Evolutionary conservation across 2,797 vertebrate genomes (phyloP).

Genomic region (Simalia tracyae): DNA sequence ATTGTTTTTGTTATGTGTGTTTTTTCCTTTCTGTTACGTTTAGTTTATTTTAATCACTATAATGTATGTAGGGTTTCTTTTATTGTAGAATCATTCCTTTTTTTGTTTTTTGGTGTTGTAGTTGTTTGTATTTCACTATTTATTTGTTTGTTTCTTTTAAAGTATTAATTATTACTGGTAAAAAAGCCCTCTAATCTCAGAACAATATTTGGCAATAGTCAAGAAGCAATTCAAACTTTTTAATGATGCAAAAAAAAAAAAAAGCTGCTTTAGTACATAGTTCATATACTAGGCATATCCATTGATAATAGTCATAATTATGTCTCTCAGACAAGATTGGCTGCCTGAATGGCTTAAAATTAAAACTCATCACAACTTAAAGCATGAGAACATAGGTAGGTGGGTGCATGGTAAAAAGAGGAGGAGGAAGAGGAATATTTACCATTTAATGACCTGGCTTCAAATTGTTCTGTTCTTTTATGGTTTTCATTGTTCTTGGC

Average conservation of each 20-base stretch:
- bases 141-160: background rate
- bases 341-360: background rate
- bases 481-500: background rate
- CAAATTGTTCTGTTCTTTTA: background rate
- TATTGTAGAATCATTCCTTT: background rate
- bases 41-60: background rate
- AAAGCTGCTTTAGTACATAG: background rate
- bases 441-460: background rate
- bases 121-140: background rate
- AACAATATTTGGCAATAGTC: background rate
- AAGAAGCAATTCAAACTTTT: slow-evolving; percentile 1
- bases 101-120: background rate
- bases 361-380: background rate
- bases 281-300: background rate
- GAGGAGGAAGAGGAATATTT: background rate
- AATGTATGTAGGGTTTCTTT: background rate
- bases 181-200: background rate
- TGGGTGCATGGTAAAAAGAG: background rate
- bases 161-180: background rate
- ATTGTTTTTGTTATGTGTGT: background rate
- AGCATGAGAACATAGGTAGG: background rate
- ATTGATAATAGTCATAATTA: background rate
- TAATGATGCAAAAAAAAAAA: accelerated
- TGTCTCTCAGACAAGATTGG: background rate
- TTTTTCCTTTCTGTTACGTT: background rate